Evolutionary conservation across 2,113 vertebrate genomes (phyloP), one percentile per base, ranked within the genome.

Genomic region (Gymnogyps californianus): DNA sequence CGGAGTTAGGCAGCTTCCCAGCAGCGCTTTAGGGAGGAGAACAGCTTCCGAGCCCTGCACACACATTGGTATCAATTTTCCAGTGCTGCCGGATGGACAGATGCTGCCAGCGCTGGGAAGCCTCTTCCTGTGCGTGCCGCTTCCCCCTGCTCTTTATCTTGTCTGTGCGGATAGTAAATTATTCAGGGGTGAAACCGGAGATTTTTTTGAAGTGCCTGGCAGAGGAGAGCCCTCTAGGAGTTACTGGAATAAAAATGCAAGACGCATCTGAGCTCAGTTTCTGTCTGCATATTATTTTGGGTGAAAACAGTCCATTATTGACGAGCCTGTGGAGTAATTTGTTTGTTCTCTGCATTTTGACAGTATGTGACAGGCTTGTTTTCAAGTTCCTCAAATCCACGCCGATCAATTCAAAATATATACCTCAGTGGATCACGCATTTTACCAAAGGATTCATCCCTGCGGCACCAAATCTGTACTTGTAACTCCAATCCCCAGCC

Each of bases 341-440:
- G 7, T 10, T 62, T 15, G 9, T 49, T 44, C n/a, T 31, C 18
- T 5, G 16, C 2, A 1, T 61, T 62, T 67, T n/a, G 47, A 9
- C 16, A 4, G 25, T 2, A 1, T 12, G 46, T 1, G 72, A 9
- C 21, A 9, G 34, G 38, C 17, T 59, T 8, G 18, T 1, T 44
- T 57, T 25, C 11, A 24, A 14, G 31, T 10, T 19, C 18, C 34
- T 72, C 16, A 2, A 16, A 11, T 21, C n/a, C 31, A 1, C 0
- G 4, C 5, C 2, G 20, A 11, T 7, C 13, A 1, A 7, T 54
- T 21, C 8, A 38, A 67, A 62, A 6, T 4, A 8, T 4, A 17
- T 6, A 6, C 24, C 32, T 31, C 4, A 0, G 16, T 0, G 29
- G 29, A 54, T 5, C 21, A 2, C 0, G 38, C 0, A 0, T 65